Percentiles rank a stretch among this genome's conserved stretches.
Evolutionary conservation across 2,888 invertebrate genomes (phyloP).

Genomic region (Andrena marginata): DNA sequence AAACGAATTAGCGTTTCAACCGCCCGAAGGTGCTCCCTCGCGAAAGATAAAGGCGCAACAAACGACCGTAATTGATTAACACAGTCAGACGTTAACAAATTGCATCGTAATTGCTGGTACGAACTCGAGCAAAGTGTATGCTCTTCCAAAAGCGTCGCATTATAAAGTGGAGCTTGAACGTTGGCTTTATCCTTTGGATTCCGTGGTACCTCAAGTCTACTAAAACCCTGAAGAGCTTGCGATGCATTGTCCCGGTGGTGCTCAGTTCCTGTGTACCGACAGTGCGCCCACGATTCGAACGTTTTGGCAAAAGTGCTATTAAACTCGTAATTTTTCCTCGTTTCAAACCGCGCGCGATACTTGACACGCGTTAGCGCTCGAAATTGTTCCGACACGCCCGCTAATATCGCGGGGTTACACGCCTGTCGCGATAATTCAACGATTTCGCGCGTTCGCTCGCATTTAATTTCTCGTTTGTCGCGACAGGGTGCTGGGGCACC

Average conservation of each 20-base stretch:
- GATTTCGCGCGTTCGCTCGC: conserved; percentile 30
- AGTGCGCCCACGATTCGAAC: neutral
- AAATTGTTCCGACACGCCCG: conserved; percentile 41
- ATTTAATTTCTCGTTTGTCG: conserved; percentile 58
- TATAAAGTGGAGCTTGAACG: neutral
- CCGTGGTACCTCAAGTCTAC: neutral
- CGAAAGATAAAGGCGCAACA: neutral
- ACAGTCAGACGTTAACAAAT: conserved; percentile 21
- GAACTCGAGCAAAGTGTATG: too few relatives aligned
- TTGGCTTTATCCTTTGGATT: neutral
- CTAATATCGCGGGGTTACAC: conserved; percentile 39
- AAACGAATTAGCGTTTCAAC: conserved; percentile 31
- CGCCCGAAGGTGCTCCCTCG: neutral
- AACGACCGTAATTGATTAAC: conserved; percentile 38
- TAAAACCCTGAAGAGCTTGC: neutral
- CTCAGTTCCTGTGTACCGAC: neutral
- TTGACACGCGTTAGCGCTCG: conserved; percentile 22
- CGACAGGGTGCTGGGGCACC: conserved; percentile 34
- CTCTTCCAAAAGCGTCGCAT: neutral
- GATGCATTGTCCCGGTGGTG: neutral
- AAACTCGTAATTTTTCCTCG: conserved; percentile 14
- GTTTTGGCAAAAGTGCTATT: neutral
- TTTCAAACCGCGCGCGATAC: neutral
- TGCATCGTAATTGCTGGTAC: conserved; percentile 19
- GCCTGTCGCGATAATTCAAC: conserved; percentile 39